Base-by-base conservation (phyloP, 2,113 vertebrate species). In the Tauraco erythrolophus region DNA sequence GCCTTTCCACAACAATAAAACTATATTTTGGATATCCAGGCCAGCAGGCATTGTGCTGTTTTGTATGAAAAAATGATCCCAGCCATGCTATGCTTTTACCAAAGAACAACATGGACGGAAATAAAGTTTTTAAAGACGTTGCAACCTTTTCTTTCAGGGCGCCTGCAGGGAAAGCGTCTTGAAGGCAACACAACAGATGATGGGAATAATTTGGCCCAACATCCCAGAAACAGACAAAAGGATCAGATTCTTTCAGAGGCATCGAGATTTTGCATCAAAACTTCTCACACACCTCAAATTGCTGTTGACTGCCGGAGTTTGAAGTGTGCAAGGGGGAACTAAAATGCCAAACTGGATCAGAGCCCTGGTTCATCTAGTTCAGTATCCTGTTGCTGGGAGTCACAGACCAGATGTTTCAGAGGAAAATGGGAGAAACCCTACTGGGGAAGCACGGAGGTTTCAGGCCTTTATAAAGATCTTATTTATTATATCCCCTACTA, bases 1-100 rank as follows among this genome's bases (percentile, higher is more conserved):
- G 84, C 88, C 60, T 96, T 98, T 97, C 94, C 76, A 97, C 92
- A 94, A 95, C 97, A 97, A 96, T 95, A 97, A 89, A 97, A 91
- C 60, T 85, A 35, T 93, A 97, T 97, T 93, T 87, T 89, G 93
- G 85, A 94, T 96, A 92, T 50, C 71, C 57, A 88, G 84, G 79
- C 85, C 70, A 97, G 92, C 91, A 96, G 66, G 84, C 95, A 94
- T 89, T 79, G 91, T 93, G 94, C 91, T 96, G 84, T 70, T 94
- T 91, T 87, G 45, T n/a, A 94, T 43, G 79, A 84, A 94, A 69
- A 92, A 86, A 19, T 0, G 6, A 93, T 41, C 43, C 68, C 75
- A 85, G 88, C 54, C 91, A 91, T 16, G 17, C 48, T 69, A 70
- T 14, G 19, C 30, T 96, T 96, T 92, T 94, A 56, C 64, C 81